A percentile compares a stretch with the other conserved stretches of the same genome.
Conservation (phyloP, 2,113 vertebrate genomes). For the Dipodomys merriami region DNA sequence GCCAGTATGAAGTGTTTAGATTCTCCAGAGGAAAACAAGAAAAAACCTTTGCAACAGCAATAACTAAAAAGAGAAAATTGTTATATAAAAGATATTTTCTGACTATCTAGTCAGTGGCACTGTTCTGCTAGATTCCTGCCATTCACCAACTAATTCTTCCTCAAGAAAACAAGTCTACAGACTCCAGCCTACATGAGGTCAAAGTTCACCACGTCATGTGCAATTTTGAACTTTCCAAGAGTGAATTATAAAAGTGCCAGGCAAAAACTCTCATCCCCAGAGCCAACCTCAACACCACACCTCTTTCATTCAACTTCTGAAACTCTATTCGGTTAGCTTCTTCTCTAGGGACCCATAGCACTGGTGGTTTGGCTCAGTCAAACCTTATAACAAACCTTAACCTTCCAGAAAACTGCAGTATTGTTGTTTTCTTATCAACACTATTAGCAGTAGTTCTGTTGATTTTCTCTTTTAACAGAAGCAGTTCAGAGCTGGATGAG, state of each 20-base stretch:
- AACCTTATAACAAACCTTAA: not conserved
- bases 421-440: not conserved
- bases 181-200: not conserved
- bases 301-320: not conserved
- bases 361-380: not conserved
- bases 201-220: not conserved
- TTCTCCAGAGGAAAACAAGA: conserved; percentile 61
- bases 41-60: conserved; percentile 49
- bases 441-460: not conserved
- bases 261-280: not conserved
- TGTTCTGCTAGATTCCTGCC: not conserved
- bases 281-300: not conserved
- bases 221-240: not conserved
- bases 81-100: not conserved
- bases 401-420: not conserved
- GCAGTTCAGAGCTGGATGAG: not conserved
- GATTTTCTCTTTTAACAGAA: not conserved
- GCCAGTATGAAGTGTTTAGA: conserved; percentile 60
- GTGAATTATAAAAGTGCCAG: not conserved
- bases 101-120: not conserved
- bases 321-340: not conserved
- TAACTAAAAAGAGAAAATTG: conserved; percentile 44
- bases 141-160: not conserved
- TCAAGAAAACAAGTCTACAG: not conserved
- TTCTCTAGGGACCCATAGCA: not conserved